Evolutionary conservation across 2,888 invertebrate species (phyloP).

Genomic region (Caenorhabditis drosophilae): DNA sequence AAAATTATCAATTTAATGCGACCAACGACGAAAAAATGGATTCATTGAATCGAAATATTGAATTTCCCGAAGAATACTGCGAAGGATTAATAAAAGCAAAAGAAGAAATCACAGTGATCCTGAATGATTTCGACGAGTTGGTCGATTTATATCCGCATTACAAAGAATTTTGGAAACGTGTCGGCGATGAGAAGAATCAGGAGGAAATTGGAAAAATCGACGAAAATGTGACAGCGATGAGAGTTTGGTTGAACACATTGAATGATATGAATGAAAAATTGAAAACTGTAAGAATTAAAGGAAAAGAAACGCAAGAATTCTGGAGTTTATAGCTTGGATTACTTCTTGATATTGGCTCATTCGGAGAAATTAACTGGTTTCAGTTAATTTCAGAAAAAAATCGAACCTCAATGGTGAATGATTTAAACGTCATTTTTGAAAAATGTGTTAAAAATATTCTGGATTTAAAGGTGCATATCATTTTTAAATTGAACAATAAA

Average conservation of each 20-base stretch:
- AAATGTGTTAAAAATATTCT: slow-evolving; percentile 41
- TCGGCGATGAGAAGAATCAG: slow-evolving; percentile 10
- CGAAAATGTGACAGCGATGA: slow-evolving; percentile 16
- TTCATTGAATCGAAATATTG: slow-evolving; percentile 23
- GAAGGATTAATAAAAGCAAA: slow-evolving; percentile 21
- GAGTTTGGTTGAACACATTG: slow-evolving; percentile 87
- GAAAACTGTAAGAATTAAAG: slow-evolving; percentile 9
- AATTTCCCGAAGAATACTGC: slow-evolving; percentile 25
- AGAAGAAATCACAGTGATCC: slow-evolving; percentile 10
- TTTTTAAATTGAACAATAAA: too few relatives aligned
- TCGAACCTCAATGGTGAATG: slow-evolving; percentile 20
- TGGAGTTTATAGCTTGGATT: not conserved
- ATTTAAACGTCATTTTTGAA: slow-evolving; percentile 30
- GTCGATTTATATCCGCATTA: slow-evolving; percentile 24
- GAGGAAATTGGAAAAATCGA: slow-evolving; percentile 12
- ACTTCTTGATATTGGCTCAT: not conserved
- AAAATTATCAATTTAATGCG: slow-evolving; percentile 20
- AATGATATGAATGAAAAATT: slow-evolving; percentile 24
- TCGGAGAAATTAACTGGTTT: slow-evolving; percentile 23
- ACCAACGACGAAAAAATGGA: slow-evolving; percentile 6
- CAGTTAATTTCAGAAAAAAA: slow-evolving; percentile 25
- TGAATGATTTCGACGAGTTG: slow-evolving; percentile 27
- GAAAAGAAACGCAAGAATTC: not conserved
- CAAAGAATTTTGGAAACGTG: slow-evolving; percentile 12
- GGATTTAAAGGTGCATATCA: too few relatives aligned